Base-by-base conservation (phyloP, 2,888 invertebrate species). In the Malacosoma neustria region DNA sequence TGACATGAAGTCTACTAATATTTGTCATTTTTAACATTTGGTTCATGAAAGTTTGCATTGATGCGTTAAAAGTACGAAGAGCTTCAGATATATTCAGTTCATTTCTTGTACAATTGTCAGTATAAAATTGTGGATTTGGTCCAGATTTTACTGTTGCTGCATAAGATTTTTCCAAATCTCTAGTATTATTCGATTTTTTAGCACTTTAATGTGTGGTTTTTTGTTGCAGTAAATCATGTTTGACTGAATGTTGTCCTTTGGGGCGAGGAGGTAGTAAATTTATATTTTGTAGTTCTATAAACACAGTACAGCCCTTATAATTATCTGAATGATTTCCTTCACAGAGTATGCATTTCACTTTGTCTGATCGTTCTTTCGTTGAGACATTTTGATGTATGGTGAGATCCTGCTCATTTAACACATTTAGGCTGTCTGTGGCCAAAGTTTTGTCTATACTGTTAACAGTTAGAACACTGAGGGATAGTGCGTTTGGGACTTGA, bases 401-500 rank as follows among this genome's bases (percentile, higher is more conserved):
- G 44, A 15, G 30, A 13, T 29, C 36, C 44, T 35, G 42, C 39
- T 35, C 44, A 45, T 38, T 45, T 45, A 14, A 45, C 37, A 11
- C 45, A 42, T 40, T 34, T 39, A 13, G 40, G 39, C 14, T 36
- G 40, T 40, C 42, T 35, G 37, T 42, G 29, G 34, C 46, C 44
- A 14, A 37, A 39, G 14, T 34, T 46, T 39, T 46, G 30, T 22
- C 29, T 30, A 13, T 42, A 40, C 4, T 40, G 15, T 39, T 46
- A 42, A 29, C 46, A 44, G 13, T 44, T 46, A 14, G 43, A 34
- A 15, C 38, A 45, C 33, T 45, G 43, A 30, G 37, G 37, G 30
- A n/a, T n/a, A n/a, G n/a, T n/a, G n/a, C n/a, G n/a, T n/a, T n/a
- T n/a, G n/a, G n/a, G n/a, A n/a, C n/a, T n/a, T n/a, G n/a, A n/a